These are phyloP conservation scores for Silurus asotus DNA, from an alignment of 2,113 vertebrate genomes.

Conservation along the genomic window DNA sequence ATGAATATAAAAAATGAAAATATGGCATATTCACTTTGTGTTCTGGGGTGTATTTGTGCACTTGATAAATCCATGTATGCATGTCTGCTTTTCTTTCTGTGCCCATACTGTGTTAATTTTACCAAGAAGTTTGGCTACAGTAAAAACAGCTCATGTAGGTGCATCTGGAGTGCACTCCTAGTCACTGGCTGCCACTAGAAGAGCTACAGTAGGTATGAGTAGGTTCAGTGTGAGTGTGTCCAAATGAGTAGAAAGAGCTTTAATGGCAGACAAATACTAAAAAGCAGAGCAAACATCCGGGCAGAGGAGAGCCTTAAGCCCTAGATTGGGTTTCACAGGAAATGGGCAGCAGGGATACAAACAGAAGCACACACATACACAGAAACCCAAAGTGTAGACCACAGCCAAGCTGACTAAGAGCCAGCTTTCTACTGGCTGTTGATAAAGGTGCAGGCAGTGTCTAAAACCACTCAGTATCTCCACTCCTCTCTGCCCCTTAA, in stretches of 20 bases:
- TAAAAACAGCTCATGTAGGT: conserved; percentile 1
- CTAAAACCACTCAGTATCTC: conserved; percentile 77
- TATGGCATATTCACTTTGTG: not conserved
- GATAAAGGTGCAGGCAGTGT: conserved; percentile 67
- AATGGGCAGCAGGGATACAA: conserved; percentile 70
- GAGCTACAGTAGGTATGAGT: conserved; percentile 27
- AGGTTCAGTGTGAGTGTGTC: conserved; percentile 16
- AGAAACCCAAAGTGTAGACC: conserved; percentile 75
- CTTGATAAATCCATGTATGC: not conserved
- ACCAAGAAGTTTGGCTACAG: conserved; percentile 15
- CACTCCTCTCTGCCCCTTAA: conserved; percentile 58
- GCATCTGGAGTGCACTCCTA: conserved; percentile 13
- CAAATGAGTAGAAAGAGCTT: conserved; percentile 39
- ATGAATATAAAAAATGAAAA: not conserved
- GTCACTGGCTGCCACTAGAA: conserved; percentile 8
- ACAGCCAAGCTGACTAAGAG: conserved; percentile 76
- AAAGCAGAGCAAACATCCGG: conserved; percentile 70
- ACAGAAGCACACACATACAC: conserved; percentile 20
- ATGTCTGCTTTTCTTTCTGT: not conserved
- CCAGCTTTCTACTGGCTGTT: conserved; percentile 68
- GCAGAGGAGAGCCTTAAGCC: conserved; percentile 79
- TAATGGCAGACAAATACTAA: conserved; percentile 37
- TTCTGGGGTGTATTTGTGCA: not conserved
- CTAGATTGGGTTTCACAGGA: conserved; percentile 80
- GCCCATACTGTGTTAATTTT: not conserved